Evolutionary conservation across 2,888 invertebrate species (phyloP).

Genomic region (Aleiodes leptofemur): DNA sequence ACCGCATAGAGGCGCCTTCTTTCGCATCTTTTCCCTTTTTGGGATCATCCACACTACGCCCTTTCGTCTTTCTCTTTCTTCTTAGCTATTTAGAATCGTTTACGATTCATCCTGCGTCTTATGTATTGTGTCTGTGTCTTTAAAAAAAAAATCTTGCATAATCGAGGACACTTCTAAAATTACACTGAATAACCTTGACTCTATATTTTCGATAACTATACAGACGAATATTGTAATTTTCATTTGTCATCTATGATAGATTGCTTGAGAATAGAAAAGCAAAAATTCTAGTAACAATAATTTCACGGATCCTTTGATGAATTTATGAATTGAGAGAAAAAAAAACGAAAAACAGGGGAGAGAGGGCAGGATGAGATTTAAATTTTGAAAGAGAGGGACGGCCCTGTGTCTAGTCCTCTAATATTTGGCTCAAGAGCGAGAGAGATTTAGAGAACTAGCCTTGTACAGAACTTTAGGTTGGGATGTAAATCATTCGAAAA

Average conservation of each 20-base stretch:
- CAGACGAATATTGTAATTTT: not conserved
- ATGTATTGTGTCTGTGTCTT: conserved; percentile 24
- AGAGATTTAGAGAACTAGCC: conserved; percentile 70
- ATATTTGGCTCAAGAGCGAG: conserved; percentile 64
- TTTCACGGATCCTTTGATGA: conserved; percentile 66
- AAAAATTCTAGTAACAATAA: conserved; percentile 29
- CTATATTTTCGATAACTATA: conserved; percentile 3
- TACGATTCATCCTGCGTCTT: conserved; percentile 59
- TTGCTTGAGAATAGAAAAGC: not conserved
- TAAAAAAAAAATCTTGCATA: conserved; percentile 56
- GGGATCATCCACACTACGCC: conserved; percentile 12
- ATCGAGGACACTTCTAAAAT: conserved; percentile 37
- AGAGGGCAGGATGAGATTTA: conserved; percentile 68
- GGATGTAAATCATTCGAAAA: conserved; percentile 73
- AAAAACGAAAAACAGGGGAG: not conserved
- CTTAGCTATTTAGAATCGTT: conserved; percentile 61
- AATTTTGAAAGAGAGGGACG: conserved; percentile 74
- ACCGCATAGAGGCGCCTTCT: conserved; percentile 39
- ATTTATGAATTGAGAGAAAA: conserved; percentile 70
- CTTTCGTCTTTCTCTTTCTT: conserved; percentile 36
- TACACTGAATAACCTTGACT: conserved; percentile 28
- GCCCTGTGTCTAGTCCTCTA: conserved; percentile 68
- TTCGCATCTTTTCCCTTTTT: conserved; percentile 25
- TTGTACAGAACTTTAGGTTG: conserved; percentile 54
- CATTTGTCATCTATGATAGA: conserved; percentile 16